Evolutionary conservation across 2,113 vertebrate species (phyloP).

Genomic region (Pterocles burchelli): DNA sequence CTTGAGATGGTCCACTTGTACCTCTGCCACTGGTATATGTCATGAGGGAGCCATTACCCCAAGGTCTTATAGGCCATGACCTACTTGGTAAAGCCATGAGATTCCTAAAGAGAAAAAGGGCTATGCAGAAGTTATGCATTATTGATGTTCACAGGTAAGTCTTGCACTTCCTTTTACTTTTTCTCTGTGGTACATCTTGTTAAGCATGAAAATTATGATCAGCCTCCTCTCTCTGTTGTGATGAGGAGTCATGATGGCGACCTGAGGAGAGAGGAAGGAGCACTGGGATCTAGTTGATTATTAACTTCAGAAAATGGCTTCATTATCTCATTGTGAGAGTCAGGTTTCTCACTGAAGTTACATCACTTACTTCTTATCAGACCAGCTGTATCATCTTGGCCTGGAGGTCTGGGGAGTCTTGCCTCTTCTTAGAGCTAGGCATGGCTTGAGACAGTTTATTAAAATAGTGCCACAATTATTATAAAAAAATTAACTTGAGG

Average conservation of each 20-base stretch:
- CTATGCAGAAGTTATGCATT: fast-evolving
- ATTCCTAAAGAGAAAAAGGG: background rate
- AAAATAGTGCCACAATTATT: background rate
- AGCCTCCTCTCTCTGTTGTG: background rate
- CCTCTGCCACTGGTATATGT: background rate
- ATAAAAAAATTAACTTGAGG: background rate
- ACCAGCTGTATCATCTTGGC: background rate
- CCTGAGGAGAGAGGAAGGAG: background rate
- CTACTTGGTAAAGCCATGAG: background rate
- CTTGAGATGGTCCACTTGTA: background rate
- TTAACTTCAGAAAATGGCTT: background rate
- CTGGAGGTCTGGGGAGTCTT: background rate
- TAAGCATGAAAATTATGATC: background rate
- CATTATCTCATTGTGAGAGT: background rate
- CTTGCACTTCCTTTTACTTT: background rate
- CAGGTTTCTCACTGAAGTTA: background rate
- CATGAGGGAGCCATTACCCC: background rate
- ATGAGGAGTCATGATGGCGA: background rate
- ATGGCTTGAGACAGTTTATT: background rate
- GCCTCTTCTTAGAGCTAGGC: background rate
- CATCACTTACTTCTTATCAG: background rate
- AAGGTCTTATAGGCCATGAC: background rate
- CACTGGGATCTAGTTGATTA: background rate
- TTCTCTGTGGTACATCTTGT: background rate
- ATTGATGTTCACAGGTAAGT: background rate